Evolutionary conservation across 2,113 vertebrate species (phyloP), one percentile per base, ranked within the genome.

Genomic region (Fregata magnificens): DNA sequence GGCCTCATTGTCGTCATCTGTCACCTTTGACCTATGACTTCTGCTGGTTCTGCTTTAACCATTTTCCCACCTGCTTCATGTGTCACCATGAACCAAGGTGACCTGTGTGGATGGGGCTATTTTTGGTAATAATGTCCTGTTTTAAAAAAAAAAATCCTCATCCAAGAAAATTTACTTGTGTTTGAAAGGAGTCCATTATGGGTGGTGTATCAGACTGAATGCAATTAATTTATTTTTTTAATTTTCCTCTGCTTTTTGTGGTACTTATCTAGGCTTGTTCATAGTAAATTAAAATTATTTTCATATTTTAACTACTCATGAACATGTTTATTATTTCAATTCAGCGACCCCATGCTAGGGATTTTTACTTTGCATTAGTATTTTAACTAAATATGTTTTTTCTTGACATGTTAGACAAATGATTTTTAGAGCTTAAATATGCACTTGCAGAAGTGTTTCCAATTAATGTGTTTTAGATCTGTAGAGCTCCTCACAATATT

Each of bases 341-440:
- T 74, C 52, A 22, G 3, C 1, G 4, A 42, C 12, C 5, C 14
- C 16, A 21, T 32, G 32, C 55, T 78, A 22, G 0, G 0, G 31
- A 44, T 49, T 84, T 40, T 86, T 53, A n/a, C 34, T 26, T 79
- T 28, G 22, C 36, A 32, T 89, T 49, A 44, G 44, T 58, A 40
- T 93, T 91, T 67, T 61, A 56, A 22, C 13, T 22, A 69, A 69
- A 15, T 26, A 4, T 2, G 10, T 0, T n/a, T 86, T 77, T 81
- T 49, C 49, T 36, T 81, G 42, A 6, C 21, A 7, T 9, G 6
- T 31, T 53, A 25, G 42, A 32, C 20, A 70, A 65, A 42, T 24
- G 0, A n/a, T 67, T 24, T 71, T 67, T 40, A 20, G 40, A 56
- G 28, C 22, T 52, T n/a, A 56, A 71, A 50, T 22, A 29, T 5